phyloP scores from a whole-genome alignment of 2,113 vertebrate genomes.

The Motacilla alba region DNA sequence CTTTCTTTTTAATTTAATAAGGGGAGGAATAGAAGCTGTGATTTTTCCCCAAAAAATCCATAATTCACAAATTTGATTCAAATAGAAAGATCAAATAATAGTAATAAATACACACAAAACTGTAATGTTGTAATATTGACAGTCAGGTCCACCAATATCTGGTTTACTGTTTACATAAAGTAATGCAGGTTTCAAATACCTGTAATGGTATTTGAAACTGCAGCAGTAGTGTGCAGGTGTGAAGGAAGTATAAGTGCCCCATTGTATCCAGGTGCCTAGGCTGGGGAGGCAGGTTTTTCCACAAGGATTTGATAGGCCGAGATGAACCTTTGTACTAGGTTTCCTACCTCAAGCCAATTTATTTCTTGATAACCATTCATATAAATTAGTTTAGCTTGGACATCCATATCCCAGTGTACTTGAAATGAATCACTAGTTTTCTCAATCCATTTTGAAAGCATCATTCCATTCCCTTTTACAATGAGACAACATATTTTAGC shows the following conservation, averaged over 20 bases:
- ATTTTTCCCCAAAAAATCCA: background rate
- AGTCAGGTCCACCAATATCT: background rate
- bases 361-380: background rate
- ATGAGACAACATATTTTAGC: background rate
- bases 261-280: background rate
- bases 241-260: background rate
- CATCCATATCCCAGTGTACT: background rate
- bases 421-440: background rate
- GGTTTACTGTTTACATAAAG: background rate
- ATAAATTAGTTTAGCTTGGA: background rate
- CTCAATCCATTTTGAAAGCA: background rate
- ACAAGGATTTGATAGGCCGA: background rate
- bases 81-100: background rate
- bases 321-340: background rate
- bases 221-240: background rate
- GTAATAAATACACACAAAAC: background rate
- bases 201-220: background rate
- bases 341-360: background rate
- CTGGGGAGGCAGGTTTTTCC: background rate
- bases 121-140: background rate
- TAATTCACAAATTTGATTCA: background rate
- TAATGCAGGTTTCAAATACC: background rate
- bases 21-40: background rate
- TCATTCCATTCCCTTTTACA: background rate
- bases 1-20: background rate